Evolutionary conservation across 1,140 invertebrate species (phyloP).

Genomic region (Caenorhabditis inopinata): DNA sequence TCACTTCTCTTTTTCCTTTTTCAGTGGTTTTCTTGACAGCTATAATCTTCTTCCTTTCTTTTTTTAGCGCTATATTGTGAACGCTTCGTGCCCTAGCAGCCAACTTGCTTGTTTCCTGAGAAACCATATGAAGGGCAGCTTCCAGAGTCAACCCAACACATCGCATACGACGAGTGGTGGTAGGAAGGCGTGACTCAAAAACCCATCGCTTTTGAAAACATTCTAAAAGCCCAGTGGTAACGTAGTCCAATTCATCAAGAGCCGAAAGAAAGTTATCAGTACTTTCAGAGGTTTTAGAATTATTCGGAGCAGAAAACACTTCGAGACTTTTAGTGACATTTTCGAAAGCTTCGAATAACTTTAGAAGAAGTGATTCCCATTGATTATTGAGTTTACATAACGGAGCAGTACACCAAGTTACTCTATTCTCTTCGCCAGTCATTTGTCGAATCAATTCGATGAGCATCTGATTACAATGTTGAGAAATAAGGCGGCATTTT

Average conservation of each 20-base stretch:
- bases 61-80: neutral
- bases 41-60: neutral
- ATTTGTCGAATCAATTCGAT: neutral
- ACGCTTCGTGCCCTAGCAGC: neutral
- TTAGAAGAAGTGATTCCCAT: neutral
- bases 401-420: neutral
- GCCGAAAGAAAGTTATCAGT: no score
- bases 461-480: neutral
- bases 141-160: neutral
- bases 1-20: no score
- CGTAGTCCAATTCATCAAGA: neutral
- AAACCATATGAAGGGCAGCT: neutral
- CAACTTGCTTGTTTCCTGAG: neutral
- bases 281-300: neutral
- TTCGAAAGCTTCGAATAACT: neutral
- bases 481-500: neutral
- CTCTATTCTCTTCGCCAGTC: conserved; percentile 8
- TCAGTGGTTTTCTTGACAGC: no score
- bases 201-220: neutral
- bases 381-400: neutral
- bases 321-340: neutral
- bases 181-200: neutral
- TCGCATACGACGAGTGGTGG: neutral
- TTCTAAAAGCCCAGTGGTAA: neutral
- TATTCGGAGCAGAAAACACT: neutral